Percentiles rank a stretch among this genome's conserved stretches.
Evolutionary conservation across 2,113 vertebrate species (phyloP).

Genomic region (Caretta caretta): DNA sequence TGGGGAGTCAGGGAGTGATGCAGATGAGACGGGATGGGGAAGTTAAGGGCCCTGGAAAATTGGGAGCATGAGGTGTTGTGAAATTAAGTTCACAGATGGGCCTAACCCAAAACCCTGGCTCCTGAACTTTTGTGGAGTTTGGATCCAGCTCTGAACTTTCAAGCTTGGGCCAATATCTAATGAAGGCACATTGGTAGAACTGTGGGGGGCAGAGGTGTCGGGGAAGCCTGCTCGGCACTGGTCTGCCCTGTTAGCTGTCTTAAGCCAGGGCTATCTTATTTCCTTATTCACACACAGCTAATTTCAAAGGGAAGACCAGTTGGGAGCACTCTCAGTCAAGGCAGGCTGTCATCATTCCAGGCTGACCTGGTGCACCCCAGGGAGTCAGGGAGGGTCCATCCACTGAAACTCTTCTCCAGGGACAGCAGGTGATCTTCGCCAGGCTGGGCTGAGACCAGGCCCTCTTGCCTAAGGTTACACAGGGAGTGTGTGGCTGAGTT

Average conservation of each 20-base stretch:
- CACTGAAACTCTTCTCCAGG: not conserved
- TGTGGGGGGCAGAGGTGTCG: not conserved
- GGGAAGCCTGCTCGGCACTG: not conserved
- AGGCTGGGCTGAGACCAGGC: not conserved
- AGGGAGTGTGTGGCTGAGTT: not conserved
- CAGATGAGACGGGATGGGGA: not conserved
- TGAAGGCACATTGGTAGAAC: not conserved
- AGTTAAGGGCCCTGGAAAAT: not conserved
- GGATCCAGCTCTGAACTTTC: not conserved
- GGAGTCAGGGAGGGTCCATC: not conserved
- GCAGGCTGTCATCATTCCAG: not conserved
- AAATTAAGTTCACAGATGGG: not conserved
- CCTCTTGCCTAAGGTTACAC: not conserved
- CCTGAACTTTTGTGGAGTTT: not conserved
- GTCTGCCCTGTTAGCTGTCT: not conserved
- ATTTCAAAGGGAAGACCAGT: not conserved
- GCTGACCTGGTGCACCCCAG: not conserved
- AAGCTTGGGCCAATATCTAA: not conserved
- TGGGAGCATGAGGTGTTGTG: not conserved
- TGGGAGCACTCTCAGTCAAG: not conserved
- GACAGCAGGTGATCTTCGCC: not conserved
- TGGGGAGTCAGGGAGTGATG: not conserved
- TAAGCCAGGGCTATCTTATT: not conserved
- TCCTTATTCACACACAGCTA: not conserved
- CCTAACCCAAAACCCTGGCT: not conserved